Conservation (phyloP, 2,888 invertebrate genomes). For the Yponomeuta cagnagella region DNA sequence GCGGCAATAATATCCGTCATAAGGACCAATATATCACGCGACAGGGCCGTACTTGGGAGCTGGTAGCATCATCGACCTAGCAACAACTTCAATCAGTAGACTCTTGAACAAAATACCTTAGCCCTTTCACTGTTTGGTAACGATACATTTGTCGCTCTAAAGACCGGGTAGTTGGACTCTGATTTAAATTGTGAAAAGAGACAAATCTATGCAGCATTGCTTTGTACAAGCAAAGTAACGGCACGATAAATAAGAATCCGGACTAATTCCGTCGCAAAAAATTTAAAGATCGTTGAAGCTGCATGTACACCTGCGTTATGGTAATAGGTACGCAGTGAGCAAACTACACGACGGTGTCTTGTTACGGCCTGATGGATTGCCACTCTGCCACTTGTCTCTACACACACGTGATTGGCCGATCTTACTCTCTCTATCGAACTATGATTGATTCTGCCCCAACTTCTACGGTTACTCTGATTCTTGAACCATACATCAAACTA, state of each 20-base stretch:
- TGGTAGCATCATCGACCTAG: background rate
- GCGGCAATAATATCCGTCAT: slow-evolving; percentile 13
- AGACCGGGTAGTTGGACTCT: too few species aligned
- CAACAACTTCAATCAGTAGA: background rate
- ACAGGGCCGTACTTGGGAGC: slow-evolving; percentile 11
- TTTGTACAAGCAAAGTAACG: too few species aligned
- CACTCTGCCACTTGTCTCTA: slow-evolving; percentile 14
- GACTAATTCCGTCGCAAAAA: background rate
- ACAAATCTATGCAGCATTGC: too few species aligned
- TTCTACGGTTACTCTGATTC: slow-evolving; percentile 3
- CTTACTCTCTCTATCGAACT: slow-evolving; percentile 5
- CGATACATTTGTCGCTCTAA: too few species aligned
- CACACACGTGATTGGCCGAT: slow-evolving; percentile 4
- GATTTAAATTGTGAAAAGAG: too few species aligned
- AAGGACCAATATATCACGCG: slow-evolving; percentile 14
- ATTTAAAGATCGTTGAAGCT: background rate
- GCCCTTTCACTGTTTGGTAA: background rate
- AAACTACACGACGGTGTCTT: slow-evolving; percentile 18
- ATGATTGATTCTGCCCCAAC: slow-evolving; percentile 5
- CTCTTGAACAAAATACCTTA: background rate
- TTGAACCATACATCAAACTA: slow-evolving; percentile 6
- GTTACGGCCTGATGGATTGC: slow-evolving; percentile 20
- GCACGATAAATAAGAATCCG: background rate
- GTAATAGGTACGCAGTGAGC: slow-evolving; percentile 12
- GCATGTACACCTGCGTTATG: slow-evolving; percentile 6